These are phyloP conservation scores for Tyria jacobaeae DNA, from an alignment of 2,888 invertebrate species.

Conservation along the genomic window DNA sequence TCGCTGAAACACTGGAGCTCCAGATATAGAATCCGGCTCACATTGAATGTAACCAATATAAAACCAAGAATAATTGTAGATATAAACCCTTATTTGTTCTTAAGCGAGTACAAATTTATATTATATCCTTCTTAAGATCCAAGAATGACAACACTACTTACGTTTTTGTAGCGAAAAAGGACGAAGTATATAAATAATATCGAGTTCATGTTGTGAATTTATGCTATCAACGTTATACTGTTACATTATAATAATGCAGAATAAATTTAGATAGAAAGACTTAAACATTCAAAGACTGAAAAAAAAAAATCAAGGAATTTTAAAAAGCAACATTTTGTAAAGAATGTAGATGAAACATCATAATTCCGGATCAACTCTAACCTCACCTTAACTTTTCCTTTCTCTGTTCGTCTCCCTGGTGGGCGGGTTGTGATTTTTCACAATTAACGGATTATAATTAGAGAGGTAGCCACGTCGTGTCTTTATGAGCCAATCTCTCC, in stretches of 20 bases:
- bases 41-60: conserved; percentile 14
- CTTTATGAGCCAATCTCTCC: conserved; percentile 63
- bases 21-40: conserved; percentile 21
- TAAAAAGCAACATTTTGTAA: not conserved
- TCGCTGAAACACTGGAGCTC: conserved; percentile 27
- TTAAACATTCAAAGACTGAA: not conserved
- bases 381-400: conserved; percentile 20
- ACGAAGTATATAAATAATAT: no score
- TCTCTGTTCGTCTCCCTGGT: conserved; percentile 31
- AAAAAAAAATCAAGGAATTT: no score
- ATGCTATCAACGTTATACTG: not conserved
- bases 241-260: not conserved
- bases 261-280: not conserved
- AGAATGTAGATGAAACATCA: conserved; percentile 15
- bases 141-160: not conserved
- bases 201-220: no score
- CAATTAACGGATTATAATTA: conserved; percentile 77
- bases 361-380: conserved; percentile 25
- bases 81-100: not conserved
- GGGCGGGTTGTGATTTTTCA: conserved; percentile 57
- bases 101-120: not conserved
- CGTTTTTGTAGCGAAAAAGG: conserved; percentile 1
- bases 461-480: conserved; percentile 64
- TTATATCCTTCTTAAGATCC: conserved; percentile 11
- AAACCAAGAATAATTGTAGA: not conserved